phyloP scores from a whole-genome alignment of 2,113 vertebrate species.

The Galbula dea region DNA sequence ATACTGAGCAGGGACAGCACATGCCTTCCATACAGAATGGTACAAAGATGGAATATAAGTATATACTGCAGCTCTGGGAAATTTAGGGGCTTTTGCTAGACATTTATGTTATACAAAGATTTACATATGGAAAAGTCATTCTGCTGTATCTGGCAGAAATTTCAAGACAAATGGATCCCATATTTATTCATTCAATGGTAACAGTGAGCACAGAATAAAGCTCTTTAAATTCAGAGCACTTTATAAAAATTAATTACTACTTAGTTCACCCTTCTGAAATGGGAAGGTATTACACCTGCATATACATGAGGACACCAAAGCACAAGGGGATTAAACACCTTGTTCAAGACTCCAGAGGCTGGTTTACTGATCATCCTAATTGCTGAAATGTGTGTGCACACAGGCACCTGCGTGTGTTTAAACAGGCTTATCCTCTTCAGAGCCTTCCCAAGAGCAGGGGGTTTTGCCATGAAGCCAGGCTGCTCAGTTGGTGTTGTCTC shows the following conservation, averaged over 20 bases:
- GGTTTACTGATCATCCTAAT: not conserved
- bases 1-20: constrained; percentile 24
- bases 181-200: constrained; percentile 28
- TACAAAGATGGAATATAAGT: not conserved
- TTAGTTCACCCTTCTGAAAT: constrained; percentile 30
- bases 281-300: constrained; percentile 8
- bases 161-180: constrained; percentile 27
- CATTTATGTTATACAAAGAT: constrained; percentile 24
- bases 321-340: constrained; percentile 31
- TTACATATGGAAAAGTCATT: constrained; percentile 27
- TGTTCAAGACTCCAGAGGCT: not conserved
- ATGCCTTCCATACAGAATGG: not conserved
- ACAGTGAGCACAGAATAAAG: not conserved
- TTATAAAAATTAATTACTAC: constrained; percentile 45
- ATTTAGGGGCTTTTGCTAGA: not conserved
- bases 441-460: not conserved
- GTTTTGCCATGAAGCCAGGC: not conserved
- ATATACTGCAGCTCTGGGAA: not conserved
- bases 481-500: not conserved
- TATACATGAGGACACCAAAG: constrained; percentile 29
- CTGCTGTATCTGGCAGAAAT: constrained; percentile 19
- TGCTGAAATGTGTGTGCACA: not conserved
- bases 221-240: constrained; percentile 36
- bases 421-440: not conserved
- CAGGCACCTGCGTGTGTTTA: not conserved